These are phyloP conservation scores for Patella pellucida DNA, from an alignment of 2,888 invertebrate genomes.

Conservation along the genomic window DNA sequence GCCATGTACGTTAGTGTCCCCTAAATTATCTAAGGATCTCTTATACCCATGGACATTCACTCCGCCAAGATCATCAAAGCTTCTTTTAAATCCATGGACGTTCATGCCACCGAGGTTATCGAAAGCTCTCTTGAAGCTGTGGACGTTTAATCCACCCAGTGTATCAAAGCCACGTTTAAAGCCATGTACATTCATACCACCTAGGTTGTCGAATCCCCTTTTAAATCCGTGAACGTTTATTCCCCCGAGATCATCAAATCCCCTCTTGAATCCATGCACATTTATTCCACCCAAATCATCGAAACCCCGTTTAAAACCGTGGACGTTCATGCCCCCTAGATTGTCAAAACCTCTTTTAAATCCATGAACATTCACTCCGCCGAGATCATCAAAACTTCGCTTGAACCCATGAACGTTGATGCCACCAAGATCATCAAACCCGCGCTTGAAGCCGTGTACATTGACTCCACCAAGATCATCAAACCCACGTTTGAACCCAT, in stretches of 20 bases:
- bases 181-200: background rate
- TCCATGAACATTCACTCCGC: background rate
- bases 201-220: background rate
- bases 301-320: background rate
- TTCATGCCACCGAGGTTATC: background rate
- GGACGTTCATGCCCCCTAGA: background rate
- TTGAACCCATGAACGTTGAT: background rate
- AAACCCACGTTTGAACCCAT: background rate
- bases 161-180: background rate
- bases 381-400: background rate
- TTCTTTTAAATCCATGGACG: conserved; percentile 10
- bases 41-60: conserved; percentile 23
- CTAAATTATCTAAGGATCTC: conserved; percentile 18
- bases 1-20: conserved; percentile 7
- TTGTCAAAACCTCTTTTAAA: background rate
- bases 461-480: background rate
- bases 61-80: conserved; percentile 20
- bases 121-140: background rate
- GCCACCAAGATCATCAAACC: background rate
- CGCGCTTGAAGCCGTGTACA: background rate
- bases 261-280: background rate
- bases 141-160: background rate
- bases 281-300: background rate
- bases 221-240: background rate
- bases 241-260: background rate